Evolutionary conservation across 2,888 invertebrate genomes (phyloP).

Genomic region (Agrochola circellaris): DNA sequence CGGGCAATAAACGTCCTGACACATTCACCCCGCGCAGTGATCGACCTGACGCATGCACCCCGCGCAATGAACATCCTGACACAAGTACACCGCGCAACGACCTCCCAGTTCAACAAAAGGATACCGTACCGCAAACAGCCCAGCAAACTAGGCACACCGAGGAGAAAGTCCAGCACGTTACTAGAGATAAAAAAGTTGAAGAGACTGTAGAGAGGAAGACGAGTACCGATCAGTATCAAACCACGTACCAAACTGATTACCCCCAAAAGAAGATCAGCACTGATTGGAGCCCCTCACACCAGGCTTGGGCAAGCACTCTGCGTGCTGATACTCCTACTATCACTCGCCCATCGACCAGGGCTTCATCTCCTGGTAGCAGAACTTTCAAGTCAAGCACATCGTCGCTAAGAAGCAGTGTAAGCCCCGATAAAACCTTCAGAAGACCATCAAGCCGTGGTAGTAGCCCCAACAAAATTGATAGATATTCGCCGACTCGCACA

Average conservation of each 20-base stretch:
- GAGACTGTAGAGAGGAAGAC: conserved; percentile 77
- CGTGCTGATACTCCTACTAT: conserved; percentile 92
- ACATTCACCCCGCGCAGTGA: conserved; percentile 14
- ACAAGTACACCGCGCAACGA: conserved; percentile 55
- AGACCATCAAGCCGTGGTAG: conserved; percentile 82
- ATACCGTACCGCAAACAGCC: conserved; percentile 69
- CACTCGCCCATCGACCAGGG: conserved; percentile 86
- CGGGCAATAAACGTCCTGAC: conserved; percentile 4
- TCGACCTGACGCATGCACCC: conserved; percentile 3
- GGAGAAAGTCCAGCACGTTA: conserved; percentile 72
- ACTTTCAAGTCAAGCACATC: conserved; percentile 89
- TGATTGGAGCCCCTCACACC: conserved; percentile 93
- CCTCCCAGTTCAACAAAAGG: conserved; percentile 59
- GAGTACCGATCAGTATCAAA: conserved; percentile 89
- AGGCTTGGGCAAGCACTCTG: conserved; percentile 94
- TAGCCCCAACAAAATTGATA: conserved; percentile 79
- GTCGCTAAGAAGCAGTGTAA: conserved; percentile 89
- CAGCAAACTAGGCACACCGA: conserved; percentile 68
- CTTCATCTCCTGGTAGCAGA: conserved; percentile 90
- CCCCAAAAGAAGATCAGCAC: conserved; percentile 91
- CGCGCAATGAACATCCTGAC: conserved; percentile 6
- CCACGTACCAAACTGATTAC: conserved; percentile 91
- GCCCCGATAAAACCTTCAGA: conserved; percentile 84
- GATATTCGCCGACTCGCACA: conserved; percentile 79
- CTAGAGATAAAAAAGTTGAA: conserved; percentile 74